phyloP scores from a whole-genome alignment of 2,797 vertebrate genomes.

The Gastrophryne carolinensis region DNA sequence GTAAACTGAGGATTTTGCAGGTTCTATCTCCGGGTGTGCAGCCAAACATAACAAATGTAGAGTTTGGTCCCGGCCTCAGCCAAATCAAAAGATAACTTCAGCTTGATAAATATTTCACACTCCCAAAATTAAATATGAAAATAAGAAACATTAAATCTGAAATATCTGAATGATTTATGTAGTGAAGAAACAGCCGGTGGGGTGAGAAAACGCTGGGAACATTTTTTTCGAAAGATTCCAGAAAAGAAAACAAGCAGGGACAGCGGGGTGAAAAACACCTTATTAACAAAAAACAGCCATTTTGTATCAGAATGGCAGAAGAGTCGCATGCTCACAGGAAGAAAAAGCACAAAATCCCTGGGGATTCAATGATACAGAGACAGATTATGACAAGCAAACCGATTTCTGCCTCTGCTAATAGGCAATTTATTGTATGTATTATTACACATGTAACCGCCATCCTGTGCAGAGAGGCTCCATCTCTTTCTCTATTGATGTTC shows the following conservation, averaged over 20 bases:
- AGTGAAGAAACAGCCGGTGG: constrained; percentile 42
- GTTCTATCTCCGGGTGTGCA: neutral
- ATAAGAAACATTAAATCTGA: constrained; percentile 49
- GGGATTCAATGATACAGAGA: neutral
- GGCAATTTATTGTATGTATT: constrained; percentile 11
- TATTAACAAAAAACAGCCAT: neutral
- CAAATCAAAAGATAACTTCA: constrained; percentile 21
- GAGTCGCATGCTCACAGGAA: neutral
- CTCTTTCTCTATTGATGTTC: neutral
- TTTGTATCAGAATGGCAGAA: neutral
- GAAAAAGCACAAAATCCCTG: neutral
- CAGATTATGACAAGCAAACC: neutral
- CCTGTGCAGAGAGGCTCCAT: neutral
- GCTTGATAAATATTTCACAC: constrained; percentile 50
- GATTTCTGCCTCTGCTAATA: neutral
- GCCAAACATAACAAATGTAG: constrained; percentile 31
- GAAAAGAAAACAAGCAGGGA: neutral
- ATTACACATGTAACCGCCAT: neutral
- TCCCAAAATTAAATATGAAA: constrained; percentile 52
- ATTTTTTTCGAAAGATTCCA: neutral
- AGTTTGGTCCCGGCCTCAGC: constrained; percentile 28
- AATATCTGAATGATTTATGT: constrained; percentile 52
- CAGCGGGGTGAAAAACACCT: neutral
- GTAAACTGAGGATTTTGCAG: neutral
- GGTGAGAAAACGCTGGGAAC: neutral